These are phyloP conservation scores for Serrognathus titanus DNA, from an alignment of 2,888 invertebrate species.

Conservation along the genomic window DNA sequence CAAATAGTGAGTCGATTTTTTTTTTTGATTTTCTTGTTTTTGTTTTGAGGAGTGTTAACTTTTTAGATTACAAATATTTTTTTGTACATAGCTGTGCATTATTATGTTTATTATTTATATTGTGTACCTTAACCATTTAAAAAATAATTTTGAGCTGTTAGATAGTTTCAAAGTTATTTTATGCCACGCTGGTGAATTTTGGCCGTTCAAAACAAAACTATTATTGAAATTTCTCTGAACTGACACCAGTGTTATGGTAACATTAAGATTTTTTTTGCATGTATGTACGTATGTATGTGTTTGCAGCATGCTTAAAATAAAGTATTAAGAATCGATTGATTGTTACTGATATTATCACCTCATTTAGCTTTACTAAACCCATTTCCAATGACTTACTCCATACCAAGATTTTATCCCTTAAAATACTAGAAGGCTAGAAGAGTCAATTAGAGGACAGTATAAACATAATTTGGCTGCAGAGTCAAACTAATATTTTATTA, in stretches of 20 bases:
- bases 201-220: background rate
- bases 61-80: constrained; percentile 20
- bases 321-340: constrained; percentile 17
- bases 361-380: constrained; percentile 13
- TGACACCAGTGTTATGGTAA: background rate
- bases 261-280: constrained; percentile 14
- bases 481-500: no score
- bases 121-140: constrained; percentile 7
- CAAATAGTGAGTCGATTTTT: constrained; percentile 41
- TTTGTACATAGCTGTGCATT: constrained; percentile 5
- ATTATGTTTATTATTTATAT: constrained; percentile 7
- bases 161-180: background rate
- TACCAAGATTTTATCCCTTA: background rate
- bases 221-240: background rate
- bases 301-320: constrained; percentile 27
- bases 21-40: constrained; percentile 25
- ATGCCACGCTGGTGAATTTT: background rate
- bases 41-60: constrained; percentile 21
- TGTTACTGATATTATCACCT: constrained; percentile 19
- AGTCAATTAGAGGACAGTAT: background rate
- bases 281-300: constrained; percentile 17
- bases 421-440: background rate
- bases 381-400: background rate
- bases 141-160: background rate
- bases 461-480: no score